Percentiles rank a stretch among this genome's conserved stretches.
These are phyloP conservation scores for Apodemia duryi DNA, from an alignment of 2,888 invertebrate genomes.

Conservation along the genomic window DNA sequence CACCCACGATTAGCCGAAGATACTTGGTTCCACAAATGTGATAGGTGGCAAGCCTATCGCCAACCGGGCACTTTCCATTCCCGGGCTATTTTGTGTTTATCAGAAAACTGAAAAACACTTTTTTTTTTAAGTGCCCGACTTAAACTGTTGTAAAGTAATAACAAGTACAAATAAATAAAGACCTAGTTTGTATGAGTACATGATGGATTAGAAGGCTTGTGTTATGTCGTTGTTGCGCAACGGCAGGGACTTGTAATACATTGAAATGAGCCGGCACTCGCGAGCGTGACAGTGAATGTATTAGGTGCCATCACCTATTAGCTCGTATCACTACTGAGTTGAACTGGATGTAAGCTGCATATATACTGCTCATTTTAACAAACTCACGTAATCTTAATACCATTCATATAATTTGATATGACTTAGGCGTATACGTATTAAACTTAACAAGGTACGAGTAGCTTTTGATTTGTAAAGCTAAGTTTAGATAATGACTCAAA, in stretches of 20 bases:
- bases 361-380: too few relatives aligned
- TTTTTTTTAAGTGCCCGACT: too few relatives aligned
- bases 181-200: not conserved
- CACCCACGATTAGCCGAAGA: too few relatives aligned
- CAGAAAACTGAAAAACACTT: too few relatives aligned
- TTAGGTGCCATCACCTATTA: constrained; percentile 12
- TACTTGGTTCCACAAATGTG: too few relatives aligned
- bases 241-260: constrained; percentile 6
- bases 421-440: not conserved
- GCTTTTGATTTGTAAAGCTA: too few relatives aligned
- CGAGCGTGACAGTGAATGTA: constrained; percentile 12
- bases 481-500: too few relatives aligned
- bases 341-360: not conserved
- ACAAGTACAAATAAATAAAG: not conserved
- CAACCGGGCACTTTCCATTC: too few relatives aligned
- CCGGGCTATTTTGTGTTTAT: too few relatives aligned
- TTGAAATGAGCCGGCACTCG: constrained; percentile 5
- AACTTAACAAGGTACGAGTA: not conserved
- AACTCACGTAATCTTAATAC: too few relatives aligned
- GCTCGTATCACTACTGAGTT: not conserved
- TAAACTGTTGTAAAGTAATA: not conserved
- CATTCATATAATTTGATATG: too few relatives aligned
- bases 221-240: not conserved
- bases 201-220: constrained; percentile 4
- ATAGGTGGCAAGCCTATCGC: too few relatives aligned